Base-by-base conservation (phyloP, 2,888 invertebrate genomes). In the Clistopyga incitator region DNA sequence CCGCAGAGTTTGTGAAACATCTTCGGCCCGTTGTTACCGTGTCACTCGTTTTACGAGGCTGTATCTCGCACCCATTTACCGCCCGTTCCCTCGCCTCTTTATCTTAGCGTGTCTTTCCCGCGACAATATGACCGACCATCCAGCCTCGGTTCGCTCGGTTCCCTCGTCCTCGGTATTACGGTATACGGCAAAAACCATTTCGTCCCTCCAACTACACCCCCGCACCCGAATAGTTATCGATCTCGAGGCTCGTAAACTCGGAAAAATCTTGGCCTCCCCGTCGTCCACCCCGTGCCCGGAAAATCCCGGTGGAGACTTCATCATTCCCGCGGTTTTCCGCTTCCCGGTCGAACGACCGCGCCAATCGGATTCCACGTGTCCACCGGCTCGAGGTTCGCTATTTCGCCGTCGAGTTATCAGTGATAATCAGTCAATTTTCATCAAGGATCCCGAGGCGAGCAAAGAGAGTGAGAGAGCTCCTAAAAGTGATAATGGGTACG, bases 1-100 rank as follows among this genome's bases (percentile, higher is more conserved):
- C 38, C 75, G 52, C 77, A 45, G 59, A 78, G 78, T 72, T 61
- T 56, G 80, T 78, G 82, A 80, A 82, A 82, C 76, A 86, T 79
- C 82, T 80, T 76, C 80, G 82, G 23, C 18, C 78, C 78, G 68
- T 84, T 82, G 83, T 86, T 88, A 87, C 81, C 87, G 82, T 86
- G 85, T 85, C 85, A 83, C 85, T 89, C 88, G 88, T 88, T 90
- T 90, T 89, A 89, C 87, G 88, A 88, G 81, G 86, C 81, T 86
- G 86, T 88, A 88, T 89, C 87, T 87, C 80, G 82, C 86, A 85
- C 86, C 87, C 87, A 88, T 88, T 87, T 88, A 87, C 84, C 84
- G 81, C n/a, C n/a, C 77, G 74, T 85, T 78, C 47, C 29, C 78
- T 54, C 54, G 76, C 76, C 74, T 11, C 74, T 59, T 56, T 72